Evolutionary conservation across 2,888 invertebrate genomes (phyloP).

Genomic region (Pollenia angustigena): DNA sequence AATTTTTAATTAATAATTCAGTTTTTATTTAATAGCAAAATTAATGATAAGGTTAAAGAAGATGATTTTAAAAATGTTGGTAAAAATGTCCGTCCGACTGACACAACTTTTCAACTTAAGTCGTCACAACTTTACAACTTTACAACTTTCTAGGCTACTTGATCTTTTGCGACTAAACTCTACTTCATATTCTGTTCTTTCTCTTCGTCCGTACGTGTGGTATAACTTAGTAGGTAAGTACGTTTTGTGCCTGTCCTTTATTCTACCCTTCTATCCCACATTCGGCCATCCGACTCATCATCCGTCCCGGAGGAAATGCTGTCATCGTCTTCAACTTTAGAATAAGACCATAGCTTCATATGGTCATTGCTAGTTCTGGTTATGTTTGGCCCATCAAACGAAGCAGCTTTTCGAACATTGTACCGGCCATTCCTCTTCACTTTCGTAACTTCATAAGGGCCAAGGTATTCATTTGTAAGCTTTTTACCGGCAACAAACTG

Average conservation of each 20-base stretch:
- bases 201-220: no score
- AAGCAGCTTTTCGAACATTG: constrained; percentile 63
- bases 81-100: neutral
- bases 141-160: neutral
- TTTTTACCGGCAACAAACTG: constrained; percentile 66
- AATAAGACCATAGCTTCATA: neutral
- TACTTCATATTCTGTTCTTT: no score
- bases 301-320: no score
- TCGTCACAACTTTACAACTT: neutral
- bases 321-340: no score
- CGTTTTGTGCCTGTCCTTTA: neutral
- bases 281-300: neutral
- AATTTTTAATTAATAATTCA: neutral
- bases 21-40: neutral
- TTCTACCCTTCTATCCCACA: constrained; percentile 5
- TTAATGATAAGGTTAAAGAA: neutral
- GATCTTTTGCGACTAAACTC: neutral
- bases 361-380: constrained; percentile 32
- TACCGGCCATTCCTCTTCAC: constrained; percentile 65
- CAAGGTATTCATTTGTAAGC: constrained; percentile 67
- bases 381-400: constrained; percentile 61
- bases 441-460: constrained; percentile 71
- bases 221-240: no score
- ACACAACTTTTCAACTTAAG: neutral
- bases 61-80: neutral